phyloP scores from a whole-genome alignment of 2,113 vertebrate species.

The Sylvilagus bachmani region DNA sequence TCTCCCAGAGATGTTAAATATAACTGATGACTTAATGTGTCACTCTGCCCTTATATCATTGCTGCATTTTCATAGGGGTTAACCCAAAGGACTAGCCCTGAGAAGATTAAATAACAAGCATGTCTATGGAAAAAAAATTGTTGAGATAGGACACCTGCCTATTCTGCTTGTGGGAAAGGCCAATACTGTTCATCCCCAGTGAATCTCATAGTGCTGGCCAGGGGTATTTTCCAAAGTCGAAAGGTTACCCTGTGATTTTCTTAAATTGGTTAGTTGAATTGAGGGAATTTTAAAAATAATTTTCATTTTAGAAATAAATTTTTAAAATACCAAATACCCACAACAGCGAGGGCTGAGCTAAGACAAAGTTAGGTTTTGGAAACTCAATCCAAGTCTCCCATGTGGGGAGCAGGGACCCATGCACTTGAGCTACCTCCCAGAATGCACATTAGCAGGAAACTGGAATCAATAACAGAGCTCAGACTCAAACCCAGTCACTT shows the following conservation, averaged over 20 bases:
- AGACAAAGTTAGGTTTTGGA: too few species aligned
- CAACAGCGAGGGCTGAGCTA: too few species aligned
- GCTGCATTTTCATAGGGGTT: not conserved
- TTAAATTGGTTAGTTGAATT: not conserved
- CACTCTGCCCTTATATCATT: not conserved
- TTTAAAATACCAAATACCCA: too few species aligned
- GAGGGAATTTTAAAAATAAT: not conserved
- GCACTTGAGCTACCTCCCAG: too few species aligned
- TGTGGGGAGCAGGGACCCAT: too few species aligned
- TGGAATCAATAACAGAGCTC: too few species aligned
- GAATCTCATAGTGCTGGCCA: not conserved
- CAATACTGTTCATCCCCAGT: not conserved
- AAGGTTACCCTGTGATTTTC: constrained; percentile 39
- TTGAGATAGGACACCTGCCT: not conserved
- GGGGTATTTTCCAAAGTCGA: constrained; percentile 24
- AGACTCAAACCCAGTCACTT: too few species aligned
- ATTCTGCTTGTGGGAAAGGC: constrained; percentile 30
- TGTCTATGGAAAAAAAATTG: not conserved
- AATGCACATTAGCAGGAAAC: too few species aligned
- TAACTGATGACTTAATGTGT: not conserved
- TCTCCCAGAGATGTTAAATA: not conserved
- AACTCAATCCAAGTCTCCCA: too few species aligned
- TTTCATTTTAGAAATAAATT: too few species aligned
- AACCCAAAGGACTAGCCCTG: not conserved
- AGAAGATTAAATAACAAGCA: not conserved